Conservation (phyloP, 1,140 invertebrate genomes). For the Ostrea denselamellosa region DNA sequence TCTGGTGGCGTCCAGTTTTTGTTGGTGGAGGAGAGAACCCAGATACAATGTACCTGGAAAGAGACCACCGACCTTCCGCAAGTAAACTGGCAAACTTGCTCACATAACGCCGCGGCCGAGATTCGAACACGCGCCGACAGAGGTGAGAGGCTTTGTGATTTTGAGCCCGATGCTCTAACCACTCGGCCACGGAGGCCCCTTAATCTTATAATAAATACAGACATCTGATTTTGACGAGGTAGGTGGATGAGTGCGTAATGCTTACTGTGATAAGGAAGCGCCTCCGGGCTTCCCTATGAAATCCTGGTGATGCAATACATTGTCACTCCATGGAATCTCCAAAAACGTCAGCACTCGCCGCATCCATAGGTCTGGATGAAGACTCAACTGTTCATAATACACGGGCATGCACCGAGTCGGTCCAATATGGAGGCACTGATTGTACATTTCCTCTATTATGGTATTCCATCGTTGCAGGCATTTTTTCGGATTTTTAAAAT, state of each 20-base stretch:
- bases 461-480: conserved; percentile 97
- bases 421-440: conserved; percentile 91
- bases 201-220: too few species aligned
- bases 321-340: conserved; percentile 94
- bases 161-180: too few species aligned
- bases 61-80: too few species aligned
- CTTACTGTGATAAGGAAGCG: conserved; percentile 90
- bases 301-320: conserved; percentile 96
- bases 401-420: conserved; percentile 89
- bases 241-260: background rate
- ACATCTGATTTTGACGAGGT: too few species aligned
- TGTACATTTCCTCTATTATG: conserved; percentile 94
- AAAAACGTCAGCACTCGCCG: conserved; percentile 92
- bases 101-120: too few species aligned
- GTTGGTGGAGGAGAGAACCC: too few species aligned
- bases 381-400: conserved; percentile 96
- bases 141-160: too few species aligned
- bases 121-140: too few species aligned
- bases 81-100: too few species aligned
- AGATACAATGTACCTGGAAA: too few species aligned
- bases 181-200: too few species aligned
- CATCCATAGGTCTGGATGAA: conserved; percentile 94
- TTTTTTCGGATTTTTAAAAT: conserved; percentile 93
- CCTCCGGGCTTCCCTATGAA: conserved; percentile 92
- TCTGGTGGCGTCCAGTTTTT: too few species aligned